Percentiles rank a stretch among this genome's conserved stretches.
These are phyloP conservation scores for Gyps fulvus DNA, from an alignment of 2,113 vertebrate species.

Conservation along the genomic window DNA sequence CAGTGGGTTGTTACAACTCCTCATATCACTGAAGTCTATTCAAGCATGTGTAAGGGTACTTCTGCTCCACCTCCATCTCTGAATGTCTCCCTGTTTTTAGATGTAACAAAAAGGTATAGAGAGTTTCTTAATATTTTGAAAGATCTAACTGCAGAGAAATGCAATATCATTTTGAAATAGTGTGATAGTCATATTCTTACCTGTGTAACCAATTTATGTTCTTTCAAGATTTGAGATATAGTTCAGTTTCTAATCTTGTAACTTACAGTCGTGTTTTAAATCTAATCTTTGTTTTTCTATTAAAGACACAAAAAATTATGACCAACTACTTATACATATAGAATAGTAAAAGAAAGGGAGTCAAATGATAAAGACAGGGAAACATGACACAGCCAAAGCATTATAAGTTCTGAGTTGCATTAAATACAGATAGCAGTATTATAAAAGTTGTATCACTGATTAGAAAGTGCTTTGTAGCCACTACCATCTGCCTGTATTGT, in stretches of 20 bases:
- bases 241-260: background rate
- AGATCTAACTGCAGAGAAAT: background rate
- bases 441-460: background rate
- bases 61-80: background rate
- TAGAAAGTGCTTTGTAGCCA: constrained; percentile 39
- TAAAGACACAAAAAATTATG: background rate
- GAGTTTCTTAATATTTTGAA: background rate
- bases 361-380: background rate
- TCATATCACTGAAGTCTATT: background rate
- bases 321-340: background rate
- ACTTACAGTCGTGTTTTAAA: background rate
- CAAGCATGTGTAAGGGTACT: background rate
- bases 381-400: background rate
- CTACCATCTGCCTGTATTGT: constrained; percentile 46
- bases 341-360: background rate
- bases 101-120: background rate
- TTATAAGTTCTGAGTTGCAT: background rate
- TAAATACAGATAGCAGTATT: background rate
- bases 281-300: background rate
- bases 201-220: background rate
- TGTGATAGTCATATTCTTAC: background rate
- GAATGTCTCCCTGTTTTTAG: background rate
- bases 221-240: background rate
- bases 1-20: background rate
- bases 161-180: background rate